Percentiles rank a stretch among this genome's conserved stretches.
phyloP scores from a whole-genome alignment of 2,113 vertebrate genomes.

The Tachysurus fulvidraco region DNA sequence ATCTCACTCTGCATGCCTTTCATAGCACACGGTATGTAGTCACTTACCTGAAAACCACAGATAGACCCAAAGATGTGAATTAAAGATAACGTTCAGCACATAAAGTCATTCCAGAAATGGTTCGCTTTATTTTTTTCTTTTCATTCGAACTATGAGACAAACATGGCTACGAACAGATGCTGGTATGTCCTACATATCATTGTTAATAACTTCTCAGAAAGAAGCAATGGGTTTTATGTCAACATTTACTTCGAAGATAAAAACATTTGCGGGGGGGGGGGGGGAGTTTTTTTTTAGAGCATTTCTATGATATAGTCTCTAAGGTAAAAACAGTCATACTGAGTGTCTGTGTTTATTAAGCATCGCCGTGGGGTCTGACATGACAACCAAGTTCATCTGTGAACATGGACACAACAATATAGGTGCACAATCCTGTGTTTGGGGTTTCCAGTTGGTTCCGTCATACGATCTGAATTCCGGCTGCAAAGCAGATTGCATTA shows the following conservation, averaged over 20 bases:
- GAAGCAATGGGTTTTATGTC: too few species aligned
- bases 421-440: background rate
- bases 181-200: background rate
- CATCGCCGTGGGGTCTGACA: too few species aligned
- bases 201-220: background rate
- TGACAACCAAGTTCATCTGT: too few species aligned
- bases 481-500: background rate
- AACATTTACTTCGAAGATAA: too few species aligned
- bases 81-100: slow-evolving; percentile 7
- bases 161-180: background rate
- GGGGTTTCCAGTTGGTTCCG: background rate
- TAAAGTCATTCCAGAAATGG: background rate
- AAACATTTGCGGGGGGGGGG: too few species aligned
- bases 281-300: too few species aligned
- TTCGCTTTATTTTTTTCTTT: background rate
- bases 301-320: too few species aligned
- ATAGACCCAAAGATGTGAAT: background rate
- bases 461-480: background rate
- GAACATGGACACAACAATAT: too few species aligned
- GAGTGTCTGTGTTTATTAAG: too few species aligned
- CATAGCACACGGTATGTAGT: background rate
- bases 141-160: background rate
- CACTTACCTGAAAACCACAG: background rate
- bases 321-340: too few species aligned
- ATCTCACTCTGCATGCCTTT: background rate